These are phyloP conservation scores for Hyposoter dolosus DNA, from an alignment of 2,888 invertebrate species.

Conservation along the genomic window DNA sequence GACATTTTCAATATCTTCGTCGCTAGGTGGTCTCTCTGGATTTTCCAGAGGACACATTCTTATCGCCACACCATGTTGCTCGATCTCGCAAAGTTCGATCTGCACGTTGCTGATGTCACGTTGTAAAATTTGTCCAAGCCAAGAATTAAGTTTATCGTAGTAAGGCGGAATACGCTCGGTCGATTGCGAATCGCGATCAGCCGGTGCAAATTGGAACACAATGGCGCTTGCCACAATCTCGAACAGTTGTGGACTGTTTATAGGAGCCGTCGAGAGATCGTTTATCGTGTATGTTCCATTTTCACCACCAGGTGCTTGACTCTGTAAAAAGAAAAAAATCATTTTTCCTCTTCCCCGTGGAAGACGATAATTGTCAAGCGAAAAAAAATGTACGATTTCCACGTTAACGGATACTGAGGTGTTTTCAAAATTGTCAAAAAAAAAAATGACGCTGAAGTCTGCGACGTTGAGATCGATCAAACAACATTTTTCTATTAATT, in stretches of 20 bases:
- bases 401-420: background rate
- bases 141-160: slow-evolving; percentile 95
- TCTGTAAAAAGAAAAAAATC: slow-evolving; percentile 85
- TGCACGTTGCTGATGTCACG: slow-evolving; percentile 94
- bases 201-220: slow-evolving; percentile 93
- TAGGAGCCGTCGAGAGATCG: slow-evolving; percentile 88
- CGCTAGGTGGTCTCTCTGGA: slow-evolving; percentile 86
- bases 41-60: slow-evolving; percentile 95
- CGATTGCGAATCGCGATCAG: slow-evolving; percentile 83
- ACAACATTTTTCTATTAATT: too few species aligned
- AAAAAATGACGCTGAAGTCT: too few species aligned
- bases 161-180: slow-evolving; percentile 87
- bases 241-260: slow-evolving; percentile 88
- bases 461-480: too few species aligned
- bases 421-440: too few species aligned
- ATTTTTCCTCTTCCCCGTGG: background rate
- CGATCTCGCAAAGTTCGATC: slow-evolving; percentile 94
- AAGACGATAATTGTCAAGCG: background rate
- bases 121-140: slow-evolving; percentile 96
- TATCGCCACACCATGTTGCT: slow-evolving; percentile 92
- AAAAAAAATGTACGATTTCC: background rate
- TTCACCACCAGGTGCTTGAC: slow-evolving; percentile 92
- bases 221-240: slow-evolving; percentile 93
- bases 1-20: slow-evolving; percentile 90
- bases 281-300: slow-evolving; percentile 87